phyloP scores from a whole-genome alignment of 1,140 invertebrate genomes.

The Mya arenaria region DNA sequence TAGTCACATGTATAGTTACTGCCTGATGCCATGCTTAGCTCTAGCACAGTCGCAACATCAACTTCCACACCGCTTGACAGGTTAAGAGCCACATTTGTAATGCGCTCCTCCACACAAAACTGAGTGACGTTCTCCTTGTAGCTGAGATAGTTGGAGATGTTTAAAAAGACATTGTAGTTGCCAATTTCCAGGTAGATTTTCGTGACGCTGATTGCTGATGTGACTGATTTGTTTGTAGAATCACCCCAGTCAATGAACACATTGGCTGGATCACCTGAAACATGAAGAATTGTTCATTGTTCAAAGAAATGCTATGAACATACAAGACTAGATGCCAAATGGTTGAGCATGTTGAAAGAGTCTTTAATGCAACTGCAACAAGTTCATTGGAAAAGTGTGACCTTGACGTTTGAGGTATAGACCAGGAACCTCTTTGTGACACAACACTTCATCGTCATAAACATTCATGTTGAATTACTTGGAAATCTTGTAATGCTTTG shows the following conservation, averaged over 20 bases:
- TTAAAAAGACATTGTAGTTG: not conserved
- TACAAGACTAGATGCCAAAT: not conserved
- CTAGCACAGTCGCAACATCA: not conserved
- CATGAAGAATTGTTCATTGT: too few species aligned
- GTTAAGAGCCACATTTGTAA: not conserved
- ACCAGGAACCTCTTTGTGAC: not conserved
- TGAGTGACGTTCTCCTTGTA: not conserved
- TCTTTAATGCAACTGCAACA: not conserved
- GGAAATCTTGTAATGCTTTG: not conserved
- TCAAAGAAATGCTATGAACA: too few species aligned
- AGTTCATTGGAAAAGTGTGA: not conserved
- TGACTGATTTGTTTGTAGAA: not conserved
- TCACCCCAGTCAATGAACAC: slow-evolving; percentile 1
- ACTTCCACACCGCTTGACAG: not conserved
- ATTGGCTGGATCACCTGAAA: not conserved
- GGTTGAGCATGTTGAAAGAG: not conserved
- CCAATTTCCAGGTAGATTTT: not conserved
- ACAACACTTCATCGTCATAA: not conserved
- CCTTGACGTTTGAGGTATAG: not conserved
- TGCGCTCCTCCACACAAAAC: slow-evolving; percentile 13
- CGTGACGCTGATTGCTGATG: not conserved
- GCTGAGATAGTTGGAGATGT: slow-evolving; percentile 24
- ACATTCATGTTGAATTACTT: not conserved
- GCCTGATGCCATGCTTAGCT: not conserved
- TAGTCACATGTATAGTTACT: slow-evolving; percentile 20